Conservation (phyloP, 1,140 invertebrate species). For the Asbolus verrucosus region DNA sequence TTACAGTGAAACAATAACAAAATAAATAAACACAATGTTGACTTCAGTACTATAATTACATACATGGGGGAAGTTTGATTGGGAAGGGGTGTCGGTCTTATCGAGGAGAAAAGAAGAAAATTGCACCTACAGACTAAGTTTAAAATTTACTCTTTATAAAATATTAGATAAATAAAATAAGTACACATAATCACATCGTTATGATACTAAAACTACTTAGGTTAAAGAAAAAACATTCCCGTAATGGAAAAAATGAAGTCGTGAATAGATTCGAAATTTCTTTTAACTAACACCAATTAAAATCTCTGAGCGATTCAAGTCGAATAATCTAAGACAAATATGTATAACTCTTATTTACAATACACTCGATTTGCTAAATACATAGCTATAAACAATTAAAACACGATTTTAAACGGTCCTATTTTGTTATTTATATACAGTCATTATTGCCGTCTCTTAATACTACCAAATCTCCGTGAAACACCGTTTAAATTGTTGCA, state of each 20-base stretch:
- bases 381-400: conserved; percentile 58
- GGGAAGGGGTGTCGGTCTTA: conserved; percentile 15
- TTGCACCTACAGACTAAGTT: conserved; percentile 47
- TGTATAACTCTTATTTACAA: conserved; percentile 49
- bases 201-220: conserved; percentile 34
- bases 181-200: conserved; percentile 35
- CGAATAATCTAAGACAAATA: conserved; percentile 49
- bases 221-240: conserved; percentile 31
- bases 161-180: conserved; percentile 45
- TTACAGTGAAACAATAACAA: conserved; percentile 60
- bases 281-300: conserved; percentile 52
- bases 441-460: conserved; percentile 59
- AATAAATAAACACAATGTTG: conserved; percentile 51
- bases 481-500: conserved; percentile 46
- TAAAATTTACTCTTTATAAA: conserved; percentile 48
- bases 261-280: conserved; percentile 45
- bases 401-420: conserved; percentile 52
- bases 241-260: conserved; percentile 35
- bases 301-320: conserved; percentile 52
- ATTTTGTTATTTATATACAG: conserved; percentile 55
- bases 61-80: conserved; percentile 13
- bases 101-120: conserved; percentile 36
- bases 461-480: conserved; percentile 38
- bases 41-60: conserved; percentile 50
- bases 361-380: conserved; percentile 50